These are phyloP conservation scores for Pseudolaguvia tuberculata DNA, from an alignment of 2,113 vertebrate species.

Conservation along the genomic window DNA sequence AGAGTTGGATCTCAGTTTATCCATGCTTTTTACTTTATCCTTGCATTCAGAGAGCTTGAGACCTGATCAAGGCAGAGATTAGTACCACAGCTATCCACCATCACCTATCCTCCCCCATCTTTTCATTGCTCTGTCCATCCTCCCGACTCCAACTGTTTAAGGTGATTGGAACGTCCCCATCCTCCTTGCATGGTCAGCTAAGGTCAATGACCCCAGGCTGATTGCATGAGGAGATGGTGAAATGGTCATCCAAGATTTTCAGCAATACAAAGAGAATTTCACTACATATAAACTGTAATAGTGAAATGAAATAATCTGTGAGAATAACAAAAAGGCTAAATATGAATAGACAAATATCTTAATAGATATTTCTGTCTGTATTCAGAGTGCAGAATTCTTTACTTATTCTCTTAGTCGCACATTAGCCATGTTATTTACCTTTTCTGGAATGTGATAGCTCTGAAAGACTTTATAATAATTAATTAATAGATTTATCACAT, in stretches of 20 bases:
- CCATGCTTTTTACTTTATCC: constrained; percentile 37
- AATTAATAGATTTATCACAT: background rate
- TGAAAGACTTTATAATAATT: background rate
- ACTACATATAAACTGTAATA: constrained; percentile 14
- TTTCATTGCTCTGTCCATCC: constrained; percentile 42
- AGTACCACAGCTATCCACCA: constrained; percentile 53
- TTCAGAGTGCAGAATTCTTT: background rate
- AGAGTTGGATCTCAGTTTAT: constrained; percentile 34
- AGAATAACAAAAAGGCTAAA: background rate
- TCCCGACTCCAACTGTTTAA: constrained; percentile 69
- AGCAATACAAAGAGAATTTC: constrained; percentile 33
- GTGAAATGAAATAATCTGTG: background rate
- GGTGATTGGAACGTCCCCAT: constrained; percentile 65
- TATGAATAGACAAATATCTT: background rate
- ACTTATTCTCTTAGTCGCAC: background rate
- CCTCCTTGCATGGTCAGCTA: constrained; percentile 59
- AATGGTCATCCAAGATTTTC: constrained; percentile 44
- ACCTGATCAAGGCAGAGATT: constrained; percentile 63
- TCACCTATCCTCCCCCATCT: constrained; percentile 47
- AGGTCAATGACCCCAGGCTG: constrained; percentile 62
- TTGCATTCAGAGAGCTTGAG: constrained; percentile 54
- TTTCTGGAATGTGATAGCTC: background rate
- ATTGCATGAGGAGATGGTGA: constrained; percentile 49
- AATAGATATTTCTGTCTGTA: background rate
- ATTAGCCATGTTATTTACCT: background rate